Base-by-base conservation (phyloP, 2,113 vertebrate species). In the Emydocephalus ijimae region DNA sequence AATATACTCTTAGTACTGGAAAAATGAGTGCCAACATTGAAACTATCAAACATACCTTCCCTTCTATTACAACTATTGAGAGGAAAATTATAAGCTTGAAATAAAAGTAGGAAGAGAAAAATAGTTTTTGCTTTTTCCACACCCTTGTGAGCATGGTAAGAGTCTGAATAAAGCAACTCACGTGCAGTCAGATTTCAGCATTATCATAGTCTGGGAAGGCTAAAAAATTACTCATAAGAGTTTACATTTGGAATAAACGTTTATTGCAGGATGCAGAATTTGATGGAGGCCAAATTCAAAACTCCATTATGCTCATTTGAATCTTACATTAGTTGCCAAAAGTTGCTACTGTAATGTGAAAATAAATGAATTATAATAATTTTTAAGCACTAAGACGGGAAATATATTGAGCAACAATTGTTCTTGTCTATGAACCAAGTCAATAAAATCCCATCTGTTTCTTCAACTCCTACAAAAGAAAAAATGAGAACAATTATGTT, bases 381-480 rank as follows among this genome's bases (percentile, higher is more conserved):
- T 3, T 0, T 93, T 1, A 54, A 48, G 39, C 0, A 55, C 24
- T 86, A 21, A 48, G 1, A 0, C 0, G n/a, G 85, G 74, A 93
- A 94, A 64, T 1, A 0, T 56, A 3, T 29, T n/a, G n/a, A 85
- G 56, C 52, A 89, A 91, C 88, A 34, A 6, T 69, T 94, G 21
- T 93, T 88, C 8, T 48, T 91, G 8, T 39, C 64, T 21, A 9
- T 74, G 59, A 91, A 87, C 92, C 90, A 94, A 93, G 91, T 87
- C 90, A 91, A 4, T 26, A 26, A 1, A 89, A 48, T 87, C 59
- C 94, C 94, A 93, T 94, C 91, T 95, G 94, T 43, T 85, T 54
- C 87, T 91, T 88, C 93, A 55, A 69, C 89, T 94, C 89, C 69
- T 88, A 45, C 85, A 89, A 0, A 34, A 94, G 29, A 43, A 54